phyloP scores from a whole-genome alignment of 2,113 vertebrate genomes.

The Condylura cristata region DNA sequence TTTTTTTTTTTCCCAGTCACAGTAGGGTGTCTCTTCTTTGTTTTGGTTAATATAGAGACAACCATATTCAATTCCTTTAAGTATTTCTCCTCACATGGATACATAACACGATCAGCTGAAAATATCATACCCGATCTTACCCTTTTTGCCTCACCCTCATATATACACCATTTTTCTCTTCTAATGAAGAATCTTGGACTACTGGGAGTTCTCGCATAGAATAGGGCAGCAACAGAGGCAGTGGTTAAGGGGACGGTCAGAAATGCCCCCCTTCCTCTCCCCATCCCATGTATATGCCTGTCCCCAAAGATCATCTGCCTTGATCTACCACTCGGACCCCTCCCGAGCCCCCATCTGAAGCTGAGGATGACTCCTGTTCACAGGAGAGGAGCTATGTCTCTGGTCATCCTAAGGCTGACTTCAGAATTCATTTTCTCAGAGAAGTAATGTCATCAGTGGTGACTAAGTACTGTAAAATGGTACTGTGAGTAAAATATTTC shows the following conservation, averaged over 20 bases:
- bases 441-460: not conserved
- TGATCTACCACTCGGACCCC: not conserved
- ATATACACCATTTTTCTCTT: not conserved
- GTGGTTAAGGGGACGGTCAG: not conserved
- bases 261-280: not conserved
- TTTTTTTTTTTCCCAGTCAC: no score
- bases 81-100: not conserved
- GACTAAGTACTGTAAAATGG: not conserved
- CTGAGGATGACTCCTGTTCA: not conserved
- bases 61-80: not conserved
- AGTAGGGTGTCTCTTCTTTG: no score
- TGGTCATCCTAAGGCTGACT: not conserved
- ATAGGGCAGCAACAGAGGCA: not conserved
- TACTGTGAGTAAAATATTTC: not conserved
- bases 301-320: not conserved
- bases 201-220: not conserved
- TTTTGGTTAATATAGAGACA: no score
- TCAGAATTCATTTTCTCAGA: not conserved
- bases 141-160: not conserved
- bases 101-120: not conserved
- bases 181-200: not conserved
- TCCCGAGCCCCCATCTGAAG: not conserved
- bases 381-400: not conserved
- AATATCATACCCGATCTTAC: not conserved
- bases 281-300: not conserved